Evolutionary conservation across 2,888 invertebrate species (phyloP).

Genomic region (Caprella mutica): DNA sequence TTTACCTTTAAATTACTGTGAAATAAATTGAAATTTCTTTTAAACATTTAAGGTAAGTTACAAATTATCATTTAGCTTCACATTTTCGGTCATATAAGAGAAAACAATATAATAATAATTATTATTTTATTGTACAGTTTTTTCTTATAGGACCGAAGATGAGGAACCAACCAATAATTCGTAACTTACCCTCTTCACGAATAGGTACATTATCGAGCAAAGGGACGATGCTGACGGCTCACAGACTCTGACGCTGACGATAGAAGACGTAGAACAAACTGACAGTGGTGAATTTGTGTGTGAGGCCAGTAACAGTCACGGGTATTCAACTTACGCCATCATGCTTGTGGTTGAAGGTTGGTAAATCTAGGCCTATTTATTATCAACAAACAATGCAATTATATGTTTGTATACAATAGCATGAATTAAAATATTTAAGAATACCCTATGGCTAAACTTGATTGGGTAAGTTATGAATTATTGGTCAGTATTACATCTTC

Average conservation of each 20-base stretch:
- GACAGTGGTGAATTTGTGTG: slow-evolving; percentile 26
- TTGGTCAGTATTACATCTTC: too few species aligned
- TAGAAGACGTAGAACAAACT: not conserved
- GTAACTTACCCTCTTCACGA: too few species aligned
- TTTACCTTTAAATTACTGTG: too few species aligned
- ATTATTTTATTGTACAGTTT: too few species aligned
- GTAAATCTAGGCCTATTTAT: not conserved
- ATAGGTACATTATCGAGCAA: not conserved
- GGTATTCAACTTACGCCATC: slow-evolving; percentile 15
- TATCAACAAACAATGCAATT: too few species aligned
- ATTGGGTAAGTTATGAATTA: too few species aligned
- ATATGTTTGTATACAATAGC: too few species aligned
- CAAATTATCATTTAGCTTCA: not conserved
- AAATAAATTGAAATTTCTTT: not conserved
- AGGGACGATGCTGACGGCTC: not conserved
- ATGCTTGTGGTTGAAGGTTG: slow-evolving; percentile 22
- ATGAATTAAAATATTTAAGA: too few species aligned
- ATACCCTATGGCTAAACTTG: too few species aligned
- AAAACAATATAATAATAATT: not conserved
- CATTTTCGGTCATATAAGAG: too few species aligned
- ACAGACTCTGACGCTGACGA: not conserved
- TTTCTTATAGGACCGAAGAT: too few species aligned
- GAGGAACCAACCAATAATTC: too few species aligned
- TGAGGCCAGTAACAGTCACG: slow-evolving; percentile 26
- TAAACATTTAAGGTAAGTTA: not conserved